Evolutionary conservation across 2,797 vertebrate genomes (phyloP).

Genomic region (Iguana delicatissima): DNA sequence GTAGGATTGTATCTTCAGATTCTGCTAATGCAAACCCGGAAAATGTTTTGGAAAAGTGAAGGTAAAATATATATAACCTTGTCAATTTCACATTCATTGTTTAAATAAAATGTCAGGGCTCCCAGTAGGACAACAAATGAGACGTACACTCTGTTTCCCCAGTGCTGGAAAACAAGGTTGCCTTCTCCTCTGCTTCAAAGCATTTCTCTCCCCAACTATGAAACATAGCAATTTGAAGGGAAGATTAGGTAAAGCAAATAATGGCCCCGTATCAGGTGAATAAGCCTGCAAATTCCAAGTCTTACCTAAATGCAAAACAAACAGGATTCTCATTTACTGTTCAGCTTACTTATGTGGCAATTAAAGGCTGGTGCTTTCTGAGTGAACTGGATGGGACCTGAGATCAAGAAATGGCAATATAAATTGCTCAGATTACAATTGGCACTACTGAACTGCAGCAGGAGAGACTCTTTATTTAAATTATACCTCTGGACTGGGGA

Average conservation of each 20-base stretch:
- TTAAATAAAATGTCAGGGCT: not conserved
- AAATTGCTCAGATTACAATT: not conserved
- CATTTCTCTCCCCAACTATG: not conserved
- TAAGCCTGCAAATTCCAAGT: not conserved
- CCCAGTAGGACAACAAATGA: not conserved
- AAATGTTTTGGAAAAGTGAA: not conserved
- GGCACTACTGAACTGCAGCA: not conserved
- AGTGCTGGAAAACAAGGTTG: not conserved
- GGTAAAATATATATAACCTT: not conserved
- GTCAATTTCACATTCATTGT: not conserved
- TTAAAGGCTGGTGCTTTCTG: not conserved
- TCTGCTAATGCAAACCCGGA: not conserved
- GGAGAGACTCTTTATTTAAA: not conserved
- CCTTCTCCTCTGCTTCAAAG: not conserved
- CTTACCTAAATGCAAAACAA: not conserved
- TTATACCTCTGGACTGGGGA: not conserved
- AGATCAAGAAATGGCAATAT: not conserved
- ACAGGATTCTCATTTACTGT: not conserved
- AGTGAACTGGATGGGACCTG: not conserved
- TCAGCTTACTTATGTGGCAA: not conserved
- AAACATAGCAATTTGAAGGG: not conserved
- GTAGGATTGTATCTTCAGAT: not conserved
- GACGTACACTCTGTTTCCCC: not conserved
- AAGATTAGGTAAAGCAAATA: not conserved
- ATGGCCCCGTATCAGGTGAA: not conserved